Conservation (phyloP, 2,888 invertebrate genomes). For the Homarus gammarus region DNA sequence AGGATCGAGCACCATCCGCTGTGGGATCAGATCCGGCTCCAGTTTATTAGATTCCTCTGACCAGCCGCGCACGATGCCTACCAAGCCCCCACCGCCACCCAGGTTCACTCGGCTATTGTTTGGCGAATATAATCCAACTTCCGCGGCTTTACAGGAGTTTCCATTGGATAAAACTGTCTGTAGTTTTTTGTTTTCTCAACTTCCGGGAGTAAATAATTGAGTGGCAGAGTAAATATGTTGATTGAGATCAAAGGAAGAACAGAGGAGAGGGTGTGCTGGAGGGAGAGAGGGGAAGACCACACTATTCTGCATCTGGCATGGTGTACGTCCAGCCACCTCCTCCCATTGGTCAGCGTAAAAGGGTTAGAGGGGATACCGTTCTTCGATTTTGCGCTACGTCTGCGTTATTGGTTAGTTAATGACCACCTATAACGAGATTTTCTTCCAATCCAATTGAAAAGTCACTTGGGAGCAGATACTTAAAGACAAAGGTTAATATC, state of each 20-base stretch:
- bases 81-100: not conserved
- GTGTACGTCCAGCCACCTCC: not conserved
- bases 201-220: not conserved
- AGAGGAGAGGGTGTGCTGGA: not conserved
- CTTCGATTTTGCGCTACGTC: conserved; percentile 24
- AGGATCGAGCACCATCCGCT: conserved; percentile 29
- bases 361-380: not conserved
- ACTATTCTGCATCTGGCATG: not conserved
- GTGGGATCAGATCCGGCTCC: conserved; percentile 50
- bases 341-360: conserved; percentile 32
- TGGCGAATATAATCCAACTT: not conserved
- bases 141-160: not conserved
- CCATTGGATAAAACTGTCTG: not conserved
- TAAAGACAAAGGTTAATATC: not conserved
- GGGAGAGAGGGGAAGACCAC: not conserved
- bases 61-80: conserved; percentile 48
- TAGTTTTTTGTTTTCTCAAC: not conserved
- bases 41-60: conserved; percentile 62
- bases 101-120: not conserved
- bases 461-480: conserved; percentile 11
- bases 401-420: conserved; percentile 27
- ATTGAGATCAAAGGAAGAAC: not conserved
- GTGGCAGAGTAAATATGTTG: not conserved
- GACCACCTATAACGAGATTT: not conserved
- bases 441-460: conserved; percentile 10